Percentiles rank a stretch among this genome's conserved stretches.
These are phyloP conservation scores for Tenebrosternarchus preto DNA, from an alignment of 2,113 vertebrate species.

Conservation along the genomic window DNA sequence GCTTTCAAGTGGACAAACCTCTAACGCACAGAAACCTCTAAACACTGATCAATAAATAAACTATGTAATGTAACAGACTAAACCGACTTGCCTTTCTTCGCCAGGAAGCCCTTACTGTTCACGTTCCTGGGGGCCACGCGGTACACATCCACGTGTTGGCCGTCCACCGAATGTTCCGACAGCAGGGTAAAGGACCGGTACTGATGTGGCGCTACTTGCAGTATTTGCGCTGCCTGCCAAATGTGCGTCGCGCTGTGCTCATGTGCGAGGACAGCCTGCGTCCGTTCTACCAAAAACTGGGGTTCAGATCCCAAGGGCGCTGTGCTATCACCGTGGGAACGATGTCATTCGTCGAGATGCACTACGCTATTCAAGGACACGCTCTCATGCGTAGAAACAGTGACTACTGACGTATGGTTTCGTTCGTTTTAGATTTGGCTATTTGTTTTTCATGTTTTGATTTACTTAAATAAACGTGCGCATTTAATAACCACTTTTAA, in stretches of 20 bases:
- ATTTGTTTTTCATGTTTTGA: too few species aligned
- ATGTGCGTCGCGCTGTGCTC: constrained; percentile 70
- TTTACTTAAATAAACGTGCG: too few species aligned
- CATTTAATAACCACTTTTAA: too few species aligned
- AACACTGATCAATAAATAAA: too few species aligned
- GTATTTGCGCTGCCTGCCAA: constrained; percentile 72
- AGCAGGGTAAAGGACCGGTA: constrained; percentile 81
- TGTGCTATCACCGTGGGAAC: constrained; percentile 70
- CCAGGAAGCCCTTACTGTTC: constrained; percentile 77
- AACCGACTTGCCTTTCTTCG: background rate
- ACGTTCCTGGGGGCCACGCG: constrained; percentile 74
- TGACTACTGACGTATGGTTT: constrained; percentile 71
- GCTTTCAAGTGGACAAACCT: too few species aligned
- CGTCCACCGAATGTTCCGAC: constrained; percentile 74
- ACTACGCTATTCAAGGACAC: constrained; percentile 65
- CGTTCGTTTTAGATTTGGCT: too few species aligned
- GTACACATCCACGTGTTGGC: constrained; percentile 83
- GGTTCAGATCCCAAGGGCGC: constrained; percentile 74
- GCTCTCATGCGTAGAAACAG: constrained; percentile 80
- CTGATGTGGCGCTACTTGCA: constrained; percentile 82
- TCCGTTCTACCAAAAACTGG: constrained; percentile 80
- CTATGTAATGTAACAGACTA: too few species aligned
- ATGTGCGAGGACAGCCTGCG: constrained; percentile 79
- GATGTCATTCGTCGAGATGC: constrained; percentile 78
- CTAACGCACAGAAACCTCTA: too few species aligned